Evolutionary conservation across 1,140 invertebrate species (phyloP).

Genomic region (Bombus waltoni): DNA sequence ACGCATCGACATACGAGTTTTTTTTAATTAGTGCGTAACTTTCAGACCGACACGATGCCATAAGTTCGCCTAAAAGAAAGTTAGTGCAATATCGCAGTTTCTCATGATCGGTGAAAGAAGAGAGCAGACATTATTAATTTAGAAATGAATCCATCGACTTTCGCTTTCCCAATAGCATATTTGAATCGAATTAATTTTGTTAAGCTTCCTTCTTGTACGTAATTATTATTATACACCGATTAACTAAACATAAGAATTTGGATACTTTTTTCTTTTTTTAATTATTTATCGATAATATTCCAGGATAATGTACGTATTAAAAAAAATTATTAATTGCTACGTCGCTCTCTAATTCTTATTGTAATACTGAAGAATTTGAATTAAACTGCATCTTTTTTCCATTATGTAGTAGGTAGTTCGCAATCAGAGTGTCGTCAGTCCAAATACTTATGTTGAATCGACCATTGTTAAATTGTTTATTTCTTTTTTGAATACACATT

Average conservation of each 20-base stretch:
- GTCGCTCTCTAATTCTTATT: slow-evolving; percentile 51
- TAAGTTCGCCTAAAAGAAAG: slow-evolving; percentile 43
- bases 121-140: slow-evolving; percentile 15
- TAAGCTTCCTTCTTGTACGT: slow-evolving; percentile 26
- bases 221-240: slow-evolving; percentile 24
- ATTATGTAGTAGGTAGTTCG: slow-evolving; percentile 6
- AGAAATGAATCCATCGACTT: slow-evolving; percentile 18
- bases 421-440: slow-evolving; percentile 42
- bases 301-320: slow-evolving; percentile 58
- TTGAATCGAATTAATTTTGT: slow-evolving; percentile 32
- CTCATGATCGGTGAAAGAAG: slow-evolving; percentile 28
- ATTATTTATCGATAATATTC: slow-evolving; percentile 24
- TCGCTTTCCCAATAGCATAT: slow-evolving; percentile 3
- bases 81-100: slow-evolving; percentile 66
- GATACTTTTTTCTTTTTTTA: slow-evolving; percentile 29
- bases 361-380: slow-evolving; percentile 64
- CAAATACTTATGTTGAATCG: slow-evolving; percentile 16
- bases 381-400: slow-evolving; percentile 14
- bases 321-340: neutral
- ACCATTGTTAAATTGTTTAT: slow-evolving; percentile 42
- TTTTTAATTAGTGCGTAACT: slow-evolving; percentile 54
- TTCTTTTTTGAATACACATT: slow-evolving; percentile 42
- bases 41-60: slow-evolving; percentile 65
- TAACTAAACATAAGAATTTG: slow-evolving; percentile 50
- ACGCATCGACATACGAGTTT: slow-evolving; percentile 19